These are phyloP conservation scores for Dolichopus griseipennis DNA, from an alignment of 2,888 invertebrate species.

Conservation along the genomic window DNA sequence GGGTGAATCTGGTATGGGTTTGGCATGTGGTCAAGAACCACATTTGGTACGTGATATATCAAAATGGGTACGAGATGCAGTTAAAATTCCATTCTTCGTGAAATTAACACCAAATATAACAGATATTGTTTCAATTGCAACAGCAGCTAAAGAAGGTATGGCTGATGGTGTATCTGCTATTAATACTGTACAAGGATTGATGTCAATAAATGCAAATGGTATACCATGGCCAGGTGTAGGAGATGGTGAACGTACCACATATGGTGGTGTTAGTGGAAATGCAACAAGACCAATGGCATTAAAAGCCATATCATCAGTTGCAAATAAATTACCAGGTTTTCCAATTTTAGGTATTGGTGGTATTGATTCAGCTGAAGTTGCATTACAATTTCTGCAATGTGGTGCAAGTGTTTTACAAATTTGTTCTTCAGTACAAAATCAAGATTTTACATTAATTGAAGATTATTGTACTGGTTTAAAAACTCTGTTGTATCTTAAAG, in stretches of 20 bases:
- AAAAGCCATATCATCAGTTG: conserved; percentile 82
- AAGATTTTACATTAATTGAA: conserved; percentile 93
- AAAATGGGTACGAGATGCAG: conserved; percentile 75
- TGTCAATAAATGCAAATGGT: conserved; percentile 73
- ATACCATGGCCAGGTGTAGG: conserved; percentile 90
- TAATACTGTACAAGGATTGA: conserved; percentile 92
- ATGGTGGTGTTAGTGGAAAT: conserved; percentile 90
- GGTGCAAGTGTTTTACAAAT: conserved; percentile 91
- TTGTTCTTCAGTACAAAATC: conserved; percentile 96
- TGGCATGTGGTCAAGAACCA: conserved; percentile 96
- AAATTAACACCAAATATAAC: conserved; percentile 98
- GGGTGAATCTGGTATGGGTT: conserved; percentile 97
- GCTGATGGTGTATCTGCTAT: conserved; percentile 95
- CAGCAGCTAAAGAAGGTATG: conserved; percentile 81
- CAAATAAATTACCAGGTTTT: conserved; percentile 72
- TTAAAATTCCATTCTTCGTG: conserved; percentile 92
- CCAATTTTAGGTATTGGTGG: conserved; percentile 95
- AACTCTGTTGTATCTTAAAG: conserved; percentile 72
- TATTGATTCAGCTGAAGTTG: conserved; percentile 91
- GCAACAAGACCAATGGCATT: conserved; percentile 92
- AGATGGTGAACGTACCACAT: conserved; percentile 70
- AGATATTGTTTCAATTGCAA: conserved; percentile 79
- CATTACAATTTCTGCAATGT: conserved; percentile 87
- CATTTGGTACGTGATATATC: conserved; percentile 81
- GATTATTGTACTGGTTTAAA: conserved; percentile 89